Evolutionary conservation across 2,888 invertebrate species (phyloP).

Genomic region (Drosophila monieri): DNA sequence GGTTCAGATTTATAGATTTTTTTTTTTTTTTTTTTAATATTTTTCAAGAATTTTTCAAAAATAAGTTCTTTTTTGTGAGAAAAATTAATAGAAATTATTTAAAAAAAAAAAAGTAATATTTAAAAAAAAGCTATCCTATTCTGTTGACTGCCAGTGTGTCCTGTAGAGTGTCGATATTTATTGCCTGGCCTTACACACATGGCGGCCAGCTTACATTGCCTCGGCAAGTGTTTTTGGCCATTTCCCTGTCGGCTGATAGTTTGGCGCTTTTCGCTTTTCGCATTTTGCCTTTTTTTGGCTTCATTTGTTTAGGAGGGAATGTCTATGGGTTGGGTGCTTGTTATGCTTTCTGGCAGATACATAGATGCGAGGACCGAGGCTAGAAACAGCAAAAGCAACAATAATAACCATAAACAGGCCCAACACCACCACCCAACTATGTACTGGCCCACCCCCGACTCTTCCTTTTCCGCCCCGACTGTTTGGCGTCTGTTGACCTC

Average conservation of each 20-base stretch:
- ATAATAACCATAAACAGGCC: constrained; percentile 63
- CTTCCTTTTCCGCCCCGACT: constrained; percentile 45
- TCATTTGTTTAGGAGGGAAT: constrained; percentile 69
- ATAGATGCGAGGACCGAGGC: constrained; percentile 10
- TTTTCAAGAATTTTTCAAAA: too few species aligned
- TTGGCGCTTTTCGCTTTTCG: constrained; percentile 19
- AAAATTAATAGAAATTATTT: too few species aligned
- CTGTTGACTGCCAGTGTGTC: constrained; percentile 16
- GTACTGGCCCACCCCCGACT: background rate
- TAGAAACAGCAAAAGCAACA: constrained; percentile 38
- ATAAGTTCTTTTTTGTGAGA: too few species aligned
- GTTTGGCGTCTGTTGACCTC: constrained; percentile 78
- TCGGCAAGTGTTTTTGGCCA: constrained; percentile 48
- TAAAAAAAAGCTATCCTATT: background rate
- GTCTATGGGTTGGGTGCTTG: constrained; percentile 17
- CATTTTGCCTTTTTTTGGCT: constrained; percentile 48
- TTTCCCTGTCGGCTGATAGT: constrained; percentile 56
- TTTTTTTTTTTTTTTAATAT: too few species aligned
- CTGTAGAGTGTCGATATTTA: background rate
- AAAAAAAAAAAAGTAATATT: too few species aligned
- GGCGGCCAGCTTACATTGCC: constrained; percentile 37
- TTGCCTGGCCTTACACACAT: constrained; percentile 29
- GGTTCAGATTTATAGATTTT: too few species aligned
- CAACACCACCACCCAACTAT: constrained; percentile 22
- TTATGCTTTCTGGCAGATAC: constrained; percentile 30